Evolutionary conservation across 2,888 invertebrate genomes (phyloP).

Genomic region (Rhodophaea formosa): DNA sequence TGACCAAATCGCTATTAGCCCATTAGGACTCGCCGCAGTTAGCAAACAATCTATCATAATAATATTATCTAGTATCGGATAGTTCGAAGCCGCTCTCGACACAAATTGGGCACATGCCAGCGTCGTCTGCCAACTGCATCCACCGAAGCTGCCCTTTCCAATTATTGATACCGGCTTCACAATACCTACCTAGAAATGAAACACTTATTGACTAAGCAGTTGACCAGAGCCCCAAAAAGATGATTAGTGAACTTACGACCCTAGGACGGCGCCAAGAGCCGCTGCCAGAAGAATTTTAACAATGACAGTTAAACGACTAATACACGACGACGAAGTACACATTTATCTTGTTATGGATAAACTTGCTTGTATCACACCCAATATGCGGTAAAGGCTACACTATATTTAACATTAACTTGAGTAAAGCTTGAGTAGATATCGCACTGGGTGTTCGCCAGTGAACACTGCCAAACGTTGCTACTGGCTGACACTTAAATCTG

Average conservation of each 20-base stretch:
- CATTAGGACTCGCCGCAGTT: conserved; percentile 39
- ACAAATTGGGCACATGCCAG: conserved; percentile 66
- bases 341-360: not conserved
- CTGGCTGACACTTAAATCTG: conserved; percentile 46
- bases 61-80: conserved; percentile 45
- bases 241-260: conserved; percentile 34
- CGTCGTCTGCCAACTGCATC: conserved; percentile 57
- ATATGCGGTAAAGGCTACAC: not conserved
- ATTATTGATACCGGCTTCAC: conserved; percentile 46
- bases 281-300: conserved; percentile 51
- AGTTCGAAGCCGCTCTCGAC: conserved; percentile 46
- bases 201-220: conserved; percentile 24
- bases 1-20: conserved; percentile 36
- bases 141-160: conserved; percentile 54
- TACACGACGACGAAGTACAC: not conserved
- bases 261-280: conserved; percentile 36
- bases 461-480: conserved; percentile 64
- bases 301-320: conserved; percentile 35
- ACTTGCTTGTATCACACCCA: not conserved
- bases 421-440: not conserved
- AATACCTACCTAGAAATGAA: conserved; percentile 35
- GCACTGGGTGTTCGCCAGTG: conserved; percentile 62
- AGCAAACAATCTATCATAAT: conserved; percentile 50
- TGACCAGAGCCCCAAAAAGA: conserved; percentile 25
- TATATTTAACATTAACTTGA: not conserved